phyloP scores from a whole-genome alignment of 1,140 invertebrate species.

The Parapsyche elsis region DNA sequence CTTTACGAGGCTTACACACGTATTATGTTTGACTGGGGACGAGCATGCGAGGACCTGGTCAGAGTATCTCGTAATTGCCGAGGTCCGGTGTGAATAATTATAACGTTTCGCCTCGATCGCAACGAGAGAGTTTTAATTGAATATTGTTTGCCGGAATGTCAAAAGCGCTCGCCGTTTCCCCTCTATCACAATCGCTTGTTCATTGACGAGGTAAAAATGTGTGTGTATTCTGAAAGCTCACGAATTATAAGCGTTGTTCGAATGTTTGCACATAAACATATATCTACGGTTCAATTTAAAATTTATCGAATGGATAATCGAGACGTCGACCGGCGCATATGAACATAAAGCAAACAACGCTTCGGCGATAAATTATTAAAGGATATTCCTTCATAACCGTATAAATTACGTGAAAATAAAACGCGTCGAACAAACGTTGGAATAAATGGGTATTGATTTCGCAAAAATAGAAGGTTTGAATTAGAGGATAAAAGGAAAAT shows the following conservation, averaged over 20 bases:
- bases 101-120: no score
- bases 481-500: neutral
- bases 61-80: neutral
- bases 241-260: no score
- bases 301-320: neutral
- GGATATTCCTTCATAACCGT: neutral
- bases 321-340: neutral
- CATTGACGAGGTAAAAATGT: no score
- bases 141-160: no score
- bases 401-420: neutral
- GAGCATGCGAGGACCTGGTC: neutral
- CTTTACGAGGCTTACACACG: neutral
- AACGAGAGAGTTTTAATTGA: no score
- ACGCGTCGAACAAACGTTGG: neutral
- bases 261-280: no score
- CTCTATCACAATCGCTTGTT: no score
- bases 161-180: no score
- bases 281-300: neutral
- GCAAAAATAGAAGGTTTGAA: conserved; percentile 9
- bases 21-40: neutral
- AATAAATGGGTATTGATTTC: conserved; percentile 42
- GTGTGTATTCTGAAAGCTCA: no score
- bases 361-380: neutral
- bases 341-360: neutral
- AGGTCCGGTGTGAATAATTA: neutral